Evolutionary conservation across 2,888 invertebrate genomes (phyloP).

Genomic region (Tiliacea citrago): DNA sequence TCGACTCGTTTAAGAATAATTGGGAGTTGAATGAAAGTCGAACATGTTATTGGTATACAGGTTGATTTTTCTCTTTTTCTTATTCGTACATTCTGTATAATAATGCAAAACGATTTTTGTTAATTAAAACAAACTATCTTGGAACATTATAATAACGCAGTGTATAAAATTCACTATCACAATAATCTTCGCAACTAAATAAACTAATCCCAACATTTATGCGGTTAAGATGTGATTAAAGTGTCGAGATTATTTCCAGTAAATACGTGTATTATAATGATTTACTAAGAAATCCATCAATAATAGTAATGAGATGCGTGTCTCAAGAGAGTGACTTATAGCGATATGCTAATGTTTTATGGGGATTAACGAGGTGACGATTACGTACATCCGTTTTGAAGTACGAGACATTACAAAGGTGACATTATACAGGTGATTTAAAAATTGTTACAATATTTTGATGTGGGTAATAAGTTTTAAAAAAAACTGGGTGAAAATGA

Average conservation of each 20-base stretch:
- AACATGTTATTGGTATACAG: conserved; percentile 20
- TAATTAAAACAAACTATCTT: not conserved
- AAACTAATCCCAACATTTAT: conserved; percentile 28
- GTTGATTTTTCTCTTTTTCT: not conserved
- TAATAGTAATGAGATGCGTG: conserved; percentile 42
- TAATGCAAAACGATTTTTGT: not conserved
- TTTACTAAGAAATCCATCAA: conserved; percentile 62
- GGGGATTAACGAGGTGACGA: conserved; percentile 36
- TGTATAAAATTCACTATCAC: not conserved
- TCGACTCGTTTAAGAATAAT: conserved; percentile 13
- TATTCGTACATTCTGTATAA: not conserved
- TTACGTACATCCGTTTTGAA: conserved; percentile 36
- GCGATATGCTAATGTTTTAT: conserved; percentile 42
- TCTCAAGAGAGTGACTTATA: conserved; percentile 36
- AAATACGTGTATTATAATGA: conserved; percentile 50
- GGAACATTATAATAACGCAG: not conserved
- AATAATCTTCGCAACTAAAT: conserved; percentile 27
- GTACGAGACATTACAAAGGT: conserved; percentile 26
- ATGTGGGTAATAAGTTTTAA: too few relatives aligned
- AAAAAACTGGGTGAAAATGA: not conserved
- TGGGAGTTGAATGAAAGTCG: conserved; percentile 5
- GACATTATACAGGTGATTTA: not conserved
- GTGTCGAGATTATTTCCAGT: conserved; percentile 48
- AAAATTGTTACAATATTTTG: not conserved
- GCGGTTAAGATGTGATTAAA: conserved; percentile 48